Evolutionary conservation across 2,888 invertebrate species (phyloP), one percentile per base, ranked within the genome.

Genomic region (Heliconius charithonia): DNA sequence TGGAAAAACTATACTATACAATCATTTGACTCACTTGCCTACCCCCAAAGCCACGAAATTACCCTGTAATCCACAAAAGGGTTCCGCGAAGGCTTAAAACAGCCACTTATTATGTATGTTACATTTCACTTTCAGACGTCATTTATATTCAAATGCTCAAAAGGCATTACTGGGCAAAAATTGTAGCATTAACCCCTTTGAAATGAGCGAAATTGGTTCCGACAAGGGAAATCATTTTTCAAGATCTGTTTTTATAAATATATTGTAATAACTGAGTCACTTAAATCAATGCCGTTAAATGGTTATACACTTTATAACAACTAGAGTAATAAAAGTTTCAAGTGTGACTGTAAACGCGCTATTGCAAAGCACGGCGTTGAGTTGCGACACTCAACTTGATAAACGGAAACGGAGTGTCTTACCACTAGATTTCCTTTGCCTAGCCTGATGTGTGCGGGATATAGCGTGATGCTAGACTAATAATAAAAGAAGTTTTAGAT

Each of bases 51-150:
- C 63, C 69, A 69, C 41, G 66, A 77, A 77, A 76, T 81, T 86
- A 86, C 90, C 87, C 94, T 93, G 90, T 90, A 90, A 90, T 89
- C 90, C 91, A 89, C 92, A 93, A 94, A 94, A 94, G 94, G 95
- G 95, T 94, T 94, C 92, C 91, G 90, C 90, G 90, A 92, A 92
- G 89, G 94, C 92, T 94, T 94, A 95, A 94, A 95, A 94, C 94
- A 94, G 94, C 94, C 95, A 94, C 94, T 95, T 94, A 95, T 95
- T 95, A 95, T 95, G 94, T 94, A 94, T 95, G 95, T 94, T 94
- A 95, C 95, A 94, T 94, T 95, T 95, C 95, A 95, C 94, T 95
- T 94, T 94, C 94, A 94, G 93, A 94, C 94, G 93, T 94, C 93
- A 94, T 95, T 94, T 95, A 95, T 95, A 95, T 95, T 95, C 94